A percentile compares a stretch with the other conserved stretches of the same genome.
These are phyloP conservation scores for Pseudomyrmex pallidus DNA, from an alignment of 1,140 invertebrate genomes.

Conservation along the genomic window DNA sequence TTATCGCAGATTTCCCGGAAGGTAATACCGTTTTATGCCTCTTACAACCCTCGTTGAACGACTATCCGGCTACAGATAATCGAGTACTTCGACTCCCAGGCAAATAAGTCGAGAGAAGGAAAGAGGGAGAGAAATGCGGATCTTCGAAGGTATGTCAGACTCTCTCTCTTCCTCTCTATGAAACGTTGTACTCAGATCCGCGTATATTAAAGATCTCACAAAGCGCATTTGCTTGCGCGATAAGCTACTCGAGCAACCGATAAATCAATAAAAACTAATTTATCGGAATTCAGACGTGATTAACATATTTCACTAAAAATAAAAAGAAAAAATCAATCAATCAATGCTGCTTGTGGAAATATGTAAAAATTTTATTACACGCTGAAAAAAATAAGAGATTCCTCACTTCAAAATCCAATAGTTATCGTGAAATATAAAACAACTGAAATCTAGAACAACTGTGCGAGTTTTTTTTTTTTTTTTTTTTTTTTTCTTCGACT, in stretches of 20 bases:
- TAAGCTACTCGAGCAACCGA: constrained; percentile 18
- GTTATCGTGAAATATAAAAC: constrained; percentile 6
- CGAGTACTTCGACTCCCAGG: constrained; percentile 64
- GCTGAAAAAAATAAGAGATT: no score
- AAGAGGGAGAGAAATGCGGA: not conserved
- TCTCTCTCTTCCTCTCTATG: not conserved
- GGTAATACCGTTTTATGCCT: constrained; percentile 69
- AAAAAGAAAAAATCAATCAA: constrained; percentile 31
- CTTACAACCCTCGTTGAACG: constrained; percentile 62
- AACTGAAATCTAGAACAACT: not conserved
- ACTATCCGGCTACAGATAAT: constrained; percentile 69
- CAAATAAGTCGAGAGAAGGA: constrained; percentile 57
- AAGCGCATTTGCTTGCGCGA: constrained; percentile 30
- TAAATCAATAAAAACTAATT: constrained; percentile 18
- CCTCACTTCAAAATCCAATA: not conserved
- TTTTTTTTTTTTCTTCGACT: no score
- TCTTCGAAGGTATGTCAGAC: constrained; percentile 36
- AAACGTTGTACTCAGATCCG: constrained; percentile 36
- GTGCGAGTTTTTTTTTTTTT: not conserved
- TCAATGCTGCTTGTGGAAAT: no score
- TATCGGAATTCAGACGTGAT: constrained; percentile 30
- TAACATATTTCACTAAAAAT: constrained; percentile 4
- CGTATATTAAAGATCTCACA: constrained; percentile 49
- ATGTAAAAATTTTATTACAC: no score
- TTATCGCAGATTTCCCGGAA: constrained; percentile 64